Evolutionary conservation across 2,888 invertebrate genomes (phyloP).

Genomic region (Digitonthophagus gazella): DNA sequence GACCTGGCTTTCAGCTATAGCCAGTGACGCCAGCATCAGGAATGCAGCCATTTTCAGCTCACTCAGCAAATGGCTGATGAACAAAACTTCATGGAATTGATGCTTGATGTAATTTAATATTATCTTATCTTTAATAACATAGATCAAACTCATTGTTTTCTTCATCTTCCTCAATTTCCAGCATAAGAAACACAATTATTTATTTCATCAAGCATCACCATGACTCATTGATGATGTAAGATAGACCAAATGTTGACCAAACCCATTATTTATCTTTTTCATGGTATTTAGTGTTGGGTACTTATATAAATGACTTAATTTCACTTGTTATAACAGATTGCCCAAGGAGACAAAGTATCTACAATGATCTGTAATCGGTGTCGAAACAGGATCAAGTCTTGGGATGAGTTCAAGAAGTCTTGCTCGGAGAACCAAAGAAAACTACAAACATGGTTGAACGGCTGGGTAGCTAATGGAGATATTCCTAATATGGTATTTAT

Average conservation of each 20-base stretch:
- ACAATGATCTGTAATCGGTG: conserved; percentile 66
- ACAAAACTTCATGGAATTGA: neutral
- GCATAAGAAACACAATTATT: no score
- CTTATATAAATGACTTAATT: no score
- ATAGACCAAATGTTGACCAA: no score
- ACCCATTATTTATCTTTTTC: no score
- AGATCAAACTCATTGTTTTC: no score
- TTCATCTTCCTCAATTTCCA: neutral
- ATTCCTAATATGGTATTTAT: conserved; percentile 22
- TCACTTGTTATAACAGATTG: conserved; percentile 57
- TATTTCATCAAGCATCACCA: no score
- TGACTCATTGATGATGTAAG: no score
- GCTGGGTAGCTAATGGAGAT: conserved; percentile 19
- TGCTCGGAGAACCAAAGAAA: conserved; percentile 67
- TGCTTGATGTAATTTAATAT: no score
- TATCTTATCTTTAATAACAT: no score
- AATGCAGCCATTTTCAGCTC: conserved; percentile 23
- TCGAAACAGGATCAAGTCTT: conserved; percentile 63
- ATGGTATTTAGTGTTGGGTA: no score
- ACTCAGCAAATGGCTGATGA: conserved; percentile 10
- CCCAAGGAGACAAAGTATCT: conserved; percentile 61
- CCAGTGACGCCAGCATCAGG: conserved; percentile 19
- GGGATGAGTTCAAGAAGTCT: conserved; percentile 64
- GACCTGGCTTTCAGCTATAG: conserved; percentile 72
- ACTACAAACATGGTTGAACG: conserved; percentile 58